Percentiles rank a stretch among this genome's conserved stretches.
Conservation (phyloP, 2,888 invertebrate species). For the Zelleria hepariella region DNA sequence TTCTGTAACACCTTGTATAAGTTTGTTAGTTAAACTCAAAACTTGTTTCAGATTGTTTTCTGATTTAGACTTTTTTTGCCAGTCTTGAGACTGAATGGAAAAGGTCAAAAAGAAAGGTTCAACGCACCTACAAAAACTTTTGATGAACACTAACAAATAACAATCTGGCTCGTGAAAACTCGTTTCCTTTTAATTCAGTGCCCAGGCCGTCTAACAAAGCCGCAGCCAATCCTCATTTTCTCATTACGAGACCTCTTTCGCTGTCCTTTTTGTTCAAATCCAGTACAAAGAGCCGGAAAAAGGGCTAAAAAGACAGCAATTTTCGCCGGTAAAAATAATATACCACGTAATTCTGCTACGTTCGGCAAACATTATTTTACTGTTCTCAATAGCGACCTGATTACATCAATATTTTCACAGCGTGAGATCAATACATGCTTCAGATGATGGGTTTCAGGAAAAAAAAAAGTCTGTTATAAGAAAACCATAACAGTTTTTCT, state of each 20-base stretch:
- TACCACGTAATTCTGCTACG: background rate
- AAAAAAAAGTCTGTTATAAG: background rate
- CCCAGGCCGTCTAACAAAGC: slow-evolving; percentile 33
- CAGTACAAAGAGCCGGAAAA: background rate
- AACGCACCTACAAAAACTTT: background rate
- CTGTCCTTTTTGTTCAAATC: slow-evolving; percentile 30
- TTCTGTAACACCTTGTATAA: no score
- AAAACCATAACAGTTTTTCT: background rate
- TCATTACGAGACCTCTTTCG: slow-evolving; percentile 46
- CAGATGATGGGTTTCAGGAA: background rate
- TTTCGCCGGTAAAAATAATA: background rate
- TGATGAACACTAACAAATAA: background rate
- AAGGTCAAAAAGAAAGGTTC: background rate
- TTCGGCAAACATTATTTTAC: background rate
- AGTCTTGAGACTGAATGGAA: background rate
- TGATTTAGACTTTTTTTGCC: background rate
- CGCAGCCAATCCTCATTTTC: slow-evolving; percentile 57
- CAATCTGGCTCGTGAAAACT: background rate
- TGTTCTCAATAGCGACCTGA: background rate
- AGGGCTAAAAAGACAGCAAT: background rate
- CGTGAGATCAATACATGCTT: slow-evolving; percentile 1
- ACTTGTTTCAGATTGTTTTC: no score
- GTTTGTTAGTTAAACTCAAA: no score
- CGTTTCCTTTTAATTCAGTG: slow-evolving; percentile 21
- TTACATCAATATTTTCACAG: slow-evolving; percentile 1